Percentiles rank a stretch among this genome's conserved stretches.
These are phyloP conservation scores for Campoletis sonorensis DNA, from an alignment of 1,140 invertebrate genomes.

Conservation along the genomic window DNA sequence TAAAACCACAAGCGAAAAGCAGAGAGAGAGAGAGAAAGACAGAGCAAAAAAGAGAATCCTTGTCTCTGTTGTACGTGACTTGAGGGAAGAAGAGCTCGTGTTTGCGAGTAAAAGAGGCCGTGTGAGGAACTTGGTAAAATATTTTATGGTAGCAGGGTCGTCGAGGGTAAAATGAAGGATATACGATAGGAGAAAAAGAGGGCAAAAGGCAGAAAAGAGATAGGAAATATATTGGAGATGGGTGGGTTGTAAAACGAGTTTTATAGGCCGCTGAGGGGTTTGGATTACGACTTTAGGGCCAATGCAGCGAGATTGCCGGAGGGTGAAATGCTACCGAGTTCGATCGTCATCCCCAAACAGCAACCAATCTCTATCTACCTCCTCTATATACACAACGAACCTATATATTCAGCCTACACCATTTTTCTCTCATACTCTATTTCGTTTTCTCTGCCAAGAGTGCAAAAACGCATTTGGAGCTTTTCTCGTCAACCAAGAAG, in stretches of 20 bases:
- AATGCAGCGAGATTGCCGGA: conserved; percentile 52
- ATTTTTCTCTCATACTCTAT: not conserved
- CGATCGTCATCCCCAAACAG: conserved; percentile 17
- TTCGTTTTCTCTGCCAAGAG: conserved; percentile 30
- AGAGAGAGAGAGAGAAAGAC: too few species aligned
- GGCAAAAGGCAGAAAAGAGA: conserved; percentile 51
- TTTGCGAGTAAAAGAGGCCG: conserved; percentile 16
- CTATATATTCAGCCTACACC: not conserved
- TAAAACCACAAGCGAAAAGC: not conserved
- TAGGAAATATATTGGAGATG: conserved; percentile 39
- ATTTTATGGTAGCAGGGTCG: conserved; percentile 48
- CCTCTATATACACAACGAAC: not conserved
- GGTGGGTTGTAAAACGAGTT: conserved; percentile 55
- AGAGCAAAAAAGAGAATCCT: not conserved
- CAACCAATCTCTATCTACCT: conserved; percentile 33
- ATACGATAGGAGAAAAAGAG: conserved; percentile 41
- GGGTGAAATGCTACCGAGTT: conserved; percentile 46
- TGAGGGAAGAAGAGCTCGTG: conserved; percentile 22
- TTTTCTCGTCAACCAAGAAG: conserved; percentile 4
- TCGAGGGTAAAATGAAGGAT: conserved; percentile 38
- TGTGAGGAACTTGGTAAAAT: conserved; percentile 17
- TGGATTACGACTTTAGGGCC: conserved; percentile 54
- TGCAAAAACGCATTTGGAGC: conserved; percentile 39
- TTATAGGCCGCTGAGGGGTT: conserved; percentile 54
- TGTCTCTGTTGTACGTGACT: conserved; percentile 39